phyloP scores from a whole-genome alignment of 2,797 vertebrate genomes.

The Eremophila alpestris region DNA sequence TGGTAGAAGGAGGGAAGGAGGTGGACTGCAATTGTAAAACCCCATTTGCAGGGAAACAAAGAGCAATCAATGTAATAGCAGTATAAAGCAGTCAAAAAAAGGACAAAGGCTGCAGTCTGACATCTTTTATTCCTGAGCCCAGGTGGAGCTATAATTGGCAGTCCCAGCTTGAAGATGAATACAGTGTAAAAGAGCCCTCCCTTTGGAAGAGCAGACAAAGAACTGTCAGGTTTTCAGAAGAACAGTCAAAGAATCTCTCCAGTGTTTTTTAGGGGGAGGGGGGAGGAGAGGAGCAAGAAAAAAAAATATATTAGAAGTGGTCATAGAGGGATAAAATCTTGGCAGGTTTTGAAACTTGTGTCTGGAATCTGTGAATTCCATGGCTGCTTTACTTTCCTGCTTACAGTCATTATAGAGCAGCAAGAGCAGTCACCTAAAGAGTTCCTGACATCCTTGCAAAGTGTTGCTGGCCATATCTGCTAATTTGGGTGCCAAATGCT shows the following conservation, averaged over 20 bases:
- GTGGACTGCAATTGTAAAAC: constrained; percentile 34
- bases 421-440: neutral
- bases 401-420: neutral
- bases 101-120: constrained; percentile 32
- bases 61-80: constrained; percentile 43
- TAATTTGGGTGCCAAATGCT: neutral
- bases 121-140: constrained; percentile 32
- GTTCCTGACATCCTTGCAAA: neutral
- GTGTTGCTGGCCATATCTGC: neutral
- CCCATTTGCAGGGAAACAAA: constrained; percentile 48
- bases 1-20: constrained; percentile 11
- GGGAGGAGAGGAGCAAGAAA: neutral
- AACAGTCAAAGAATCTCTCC: neutral
- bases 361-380: constrained; percentile 12
- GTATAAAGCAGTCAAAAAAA: constrained; percentile 43
- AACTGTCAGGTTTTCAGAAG: constrained; percentile 5
- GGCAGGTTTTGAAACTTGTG: neutral
- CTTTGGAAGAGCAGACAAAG: constrained; percentile 36
- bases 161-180: neutral
- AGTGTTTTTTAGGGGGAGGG: neutral
- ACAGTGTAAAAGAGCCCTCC: constrained; percentile 5
- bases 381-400: neutral
- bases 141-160: constrained; percentile 22
- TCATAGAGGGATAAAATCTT: neutral
- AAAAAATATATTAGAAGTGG: neutral